phyloP scores from a whole-genome alignment of 2,888 invertebrate genomes.

The Hypolimnas misippus region DNA sequence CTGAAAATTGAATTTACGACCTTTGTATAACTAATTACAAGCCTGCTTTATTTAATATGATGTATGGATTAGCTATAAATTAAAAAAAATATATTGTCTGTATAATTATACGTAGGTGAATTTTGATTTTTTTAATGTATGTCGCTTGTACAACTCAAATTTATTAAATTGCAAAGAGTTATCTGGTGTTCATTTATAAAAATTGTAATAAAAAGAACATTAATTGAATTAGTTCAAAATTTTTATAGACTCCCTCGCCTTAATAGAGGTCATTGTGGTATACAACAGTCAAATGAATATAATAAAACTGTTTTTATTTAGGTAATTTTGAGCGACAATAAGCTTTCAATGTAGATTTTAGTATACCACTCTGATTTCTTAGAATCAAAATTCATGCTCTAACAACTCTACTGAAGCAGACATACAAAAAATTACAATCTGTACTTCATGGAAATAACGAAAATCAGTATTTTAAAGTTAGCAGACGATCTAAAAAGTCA shows the following conservation, averaged over 20 bases:
- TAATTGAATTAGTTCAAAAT: too few species aligned
- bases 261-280: neutral
- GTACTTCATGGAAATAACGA: slow-evolving; percentile 18
- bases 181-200: too few species aligned
- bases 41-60: too few species aligned
- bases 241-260: neutral
- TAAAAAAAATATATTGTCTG: too few species aligned
- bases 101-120: too few species aligned
- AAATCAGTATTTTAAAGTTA: slow-evolving; percentile 20
- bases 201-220: too few species aligned
- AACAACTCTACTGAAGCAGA: slow-evolving; percentile 22
- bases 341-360: neutral
- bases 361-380: slow-evolving; percentile 23
- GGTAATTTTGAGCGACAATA: slow-evolving; percentile 16
- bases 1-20: too few species aligned
- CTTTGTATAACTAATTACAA: too few species aligned
- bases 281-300: neutral
- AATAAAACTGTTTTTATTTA: neutral
- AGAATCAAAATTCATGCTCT: slow-evolving; percentile 16
- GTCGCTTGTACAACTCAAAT: too few species aligned
- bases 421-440: slow-evolving; percentile 24
- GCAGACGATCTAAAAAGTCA: slow-evolving; percentile 21
- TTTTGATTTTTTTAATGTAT: too few species aligned
- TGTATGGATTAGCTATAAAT: too few species aligned
- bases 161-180: too few species aligned